Percentiles rank a stretch among this genome's conserved stretches.
Evolutionary conservation across 2,113 vertebrate genomes (phyloP).

Genomic region (Paracanthobrama guichenoti): DNA sequence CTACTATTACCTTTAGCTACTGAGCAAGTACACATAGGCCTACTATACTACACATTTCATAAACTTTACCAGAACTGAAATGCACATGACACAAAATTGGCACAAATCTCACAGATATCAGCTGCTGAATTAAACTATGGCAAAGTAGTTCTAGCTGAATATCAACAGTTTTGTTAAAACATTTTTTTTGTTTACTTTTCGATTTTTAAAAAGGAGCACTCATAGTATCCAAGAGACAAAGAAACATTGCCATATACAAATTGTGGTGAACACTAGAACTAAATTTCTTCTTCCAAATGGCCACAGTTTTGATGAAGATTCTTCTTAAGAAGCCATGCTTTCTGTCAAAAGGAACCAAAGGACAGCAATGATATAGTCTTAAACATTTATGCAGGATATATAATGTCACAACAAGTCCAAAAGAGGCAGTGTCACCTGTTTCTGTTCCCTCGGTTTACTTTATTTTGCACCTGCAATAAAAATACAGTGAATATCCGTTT

Average conservation of each 20-base stretch:
- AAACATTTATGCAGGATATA: not conserved
- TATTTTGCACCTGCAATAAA: slow-evolving; percentile 3
- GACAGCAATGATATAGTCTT: not conserved
- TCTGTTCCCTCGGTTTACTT: not conserved
- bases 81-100: not conserved
- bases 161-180: slow-evolving; percentile 10
- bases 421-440: slow-evolving; percentile 4
- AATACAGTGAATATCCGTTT: not conserved
- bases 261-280: not conserved
- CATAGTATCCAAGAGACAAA: not conserved
- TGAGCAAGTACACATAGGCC: not conserved
- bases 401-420: not conserved
- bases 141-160: not conserved
- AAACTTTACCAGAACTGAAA: not conserved
- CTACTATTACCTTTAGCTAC: not conserved
- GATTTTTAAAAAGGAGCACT: slow-evolving; percentile 8
- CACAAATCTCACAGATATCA: not conserved
- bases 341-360: not conserved
- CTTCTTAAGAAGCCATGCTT: not conserved
- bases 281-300: slow-evolving; percentile 12
- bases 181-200: not conserved
- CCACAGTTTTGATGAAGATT: not conserved
- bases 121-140: not conserved
- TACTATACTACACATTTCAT: not conserved
- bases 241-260: not conserved